Conservation (phyloP, 2,113 vertebrate genomes). For the Zosterops pallidus region DNA sequence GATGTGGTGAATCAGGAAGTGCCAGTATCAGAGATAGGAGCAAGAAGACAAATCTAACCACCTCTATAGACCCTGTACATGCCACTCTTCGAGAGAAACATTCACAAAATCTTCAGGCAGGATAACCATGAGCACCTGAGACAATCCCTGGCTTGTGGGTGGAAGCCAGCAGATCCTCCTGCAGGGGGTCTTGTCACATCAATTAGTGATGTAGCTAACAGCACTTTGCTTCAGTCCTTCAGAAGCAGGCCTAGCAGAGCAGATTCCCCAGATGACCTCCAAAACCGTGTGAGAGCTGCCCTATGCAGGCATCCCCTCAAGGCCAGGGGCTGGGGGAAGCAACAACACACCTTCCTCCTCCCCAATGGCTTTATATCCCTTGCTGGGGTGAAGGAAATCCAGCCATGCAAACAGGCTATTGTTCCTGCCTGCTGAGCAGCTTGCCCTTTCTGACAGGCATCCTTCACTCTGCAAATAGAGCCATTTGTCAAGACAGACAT, state of each 20-base stretch:
- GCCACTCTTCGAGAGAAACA: not conserved
- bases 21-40: not conserved
- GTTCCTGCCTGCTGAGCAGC: not conserved
- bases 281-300: not conserved
- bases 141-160: not conserved
- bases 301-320: fast-evolving
- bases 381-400: not conserved
- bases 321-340: not conserved
- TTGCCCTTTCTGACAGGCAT: not conserved
- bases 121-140: not conserved
- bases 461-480: not conserved
- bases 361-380: not conserved
- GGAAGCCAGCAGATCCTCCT: not conserved
- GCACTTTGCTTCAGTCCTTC: not conserved
- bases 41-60: not conserved
- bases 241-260: not conserved
- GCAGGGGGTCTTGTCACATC: not conserved
- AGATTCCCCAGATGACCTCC: not conserved
- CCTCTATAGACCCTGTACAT: not conserved
- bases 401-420: not conserved
- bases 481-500: not conserved
- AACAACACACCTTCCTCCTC: not conserved
- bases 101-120: not conserved
- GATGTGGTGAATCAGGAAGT: not conserved
- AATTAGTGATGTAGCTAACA: not conserved